Evolutionary conservation across 2,888 invertebrate species (phyloP), one percentile per base, ranked within the genome.

Genomic region (Platycheirus rosarum): DNA sequence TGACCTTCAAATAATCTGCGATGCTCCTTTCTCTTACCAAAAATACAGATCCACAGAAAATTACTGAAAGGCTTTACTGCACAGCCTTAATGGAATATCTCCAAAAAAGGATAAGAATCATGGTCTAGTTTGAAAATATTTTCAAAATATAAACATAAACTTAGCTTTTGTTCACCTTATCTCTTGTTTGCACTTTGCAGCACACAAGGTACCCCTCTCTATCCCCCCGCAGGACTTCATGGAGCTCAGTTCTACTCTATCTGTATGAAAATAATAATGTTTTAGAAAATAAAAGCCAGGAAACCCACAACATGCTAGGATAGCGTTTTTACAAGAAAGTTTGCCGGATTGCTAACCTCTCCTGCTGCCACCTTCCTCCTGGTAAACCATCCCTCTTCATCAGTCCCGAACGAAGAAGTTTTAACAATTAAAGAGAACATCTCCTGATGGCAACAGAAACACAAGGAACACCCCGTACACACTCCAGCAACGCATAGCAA

Each of bases 341-440:
- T 70, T 48, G 32, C 9, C 7, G 3, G 29, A 18, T 14, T 6
- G 0, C 1, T n/a, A n/a, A n/a, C 40, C 8, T 18, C 5, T 0
- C 1, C 8, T n/a, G n/a, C n/a, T n/a, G n/a, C n/a, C n/a, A n/a
- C n/a, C n/a, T n/a, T n/a, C n/a, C n/a, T n/a, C n/a, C n/a, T n/a
- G n/a, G n/a, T n/a, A n/a, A n/a, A n/a, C n/a, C 23, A 8, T 9
- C 37, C 13, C 26, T 20, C 40, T 18, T 16, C 51, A 65, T 80
- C 70, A 65, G 46, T 42, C 26, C 46, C 46, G 18, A 71, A 66
- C 29, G 60, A 70, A 46, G 23, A 80, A 80, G 70, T 80, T 80
- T 80, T 80, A 80, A 80, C 80, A 80, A 80, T 80, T 80, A 80
- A 80, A 80, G 13, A 66, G 63, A 76, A 76, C 65, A 80, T 60